Evolutionary conservation across 2,888 invertebrate genomes (phyloP).

Genomic region (Pantelozetes paolii): DNA sequence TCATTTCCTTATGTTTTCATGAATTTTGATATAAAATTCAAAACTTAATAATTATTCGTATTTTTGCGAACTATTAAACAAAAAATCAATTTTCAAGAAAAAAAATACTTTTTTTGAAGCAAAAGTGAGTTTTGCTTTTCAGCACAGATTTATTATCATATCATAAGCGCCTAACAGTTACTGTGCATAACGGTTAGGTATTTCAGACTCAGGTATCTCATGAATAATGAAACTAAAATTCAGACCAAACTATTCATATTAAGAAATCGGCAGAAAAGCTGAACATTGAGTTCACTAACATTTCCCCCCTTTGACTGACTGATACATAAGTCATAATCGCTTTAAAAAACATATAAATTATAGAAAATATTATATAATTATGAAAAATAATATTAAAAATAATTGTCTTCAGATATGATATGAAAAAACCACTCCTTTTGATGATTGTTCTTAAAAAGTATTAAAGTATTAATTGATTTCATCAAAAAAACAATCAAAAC

Average conservation of each 20-base stretch:
- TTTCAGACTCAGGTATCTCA: neutral
- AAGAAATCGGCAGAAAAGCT: neutral
- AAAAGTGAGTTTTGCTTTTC: conserved; percentile 11
- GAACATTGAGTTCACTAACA: conserved; percentile 16
- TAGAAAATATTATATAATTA: neutral
- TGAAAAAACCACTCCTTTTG: conserved; percentile 3
- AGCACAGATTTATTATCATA: conserved; percentile 5
- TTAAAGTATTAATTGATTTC: conserved; percentile 10
- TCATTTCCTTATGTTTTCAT: neutral
- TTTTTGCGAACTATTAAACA: neutral
- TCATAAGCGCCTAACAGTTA: neutral
- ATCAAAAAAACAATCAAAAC: neutral
- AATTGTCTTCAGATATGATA: neutral
- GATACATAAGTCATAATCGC: neutral
- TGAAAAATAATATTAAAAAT: too few relatives aligned
- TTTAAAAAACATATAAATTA: neutral
- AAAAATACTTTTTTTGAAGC: neutral
- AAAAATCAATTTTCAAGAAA: neutral
- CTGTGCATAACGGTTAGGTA: neutral
- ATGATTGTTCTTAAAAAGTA: neutral
- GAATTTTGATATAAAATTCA: neutral
- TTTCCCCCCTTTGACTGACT: neutral
- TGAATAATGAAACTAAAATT: conserved; percentile 1
- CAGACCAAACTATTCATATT: neutral
- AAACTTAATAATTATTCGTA: neutral